These are phyloP conservation scores for Drosophila macrospina DNA, from an alignment of 2,888 invertebrate species.

Conservation along the genomic window DNA sequence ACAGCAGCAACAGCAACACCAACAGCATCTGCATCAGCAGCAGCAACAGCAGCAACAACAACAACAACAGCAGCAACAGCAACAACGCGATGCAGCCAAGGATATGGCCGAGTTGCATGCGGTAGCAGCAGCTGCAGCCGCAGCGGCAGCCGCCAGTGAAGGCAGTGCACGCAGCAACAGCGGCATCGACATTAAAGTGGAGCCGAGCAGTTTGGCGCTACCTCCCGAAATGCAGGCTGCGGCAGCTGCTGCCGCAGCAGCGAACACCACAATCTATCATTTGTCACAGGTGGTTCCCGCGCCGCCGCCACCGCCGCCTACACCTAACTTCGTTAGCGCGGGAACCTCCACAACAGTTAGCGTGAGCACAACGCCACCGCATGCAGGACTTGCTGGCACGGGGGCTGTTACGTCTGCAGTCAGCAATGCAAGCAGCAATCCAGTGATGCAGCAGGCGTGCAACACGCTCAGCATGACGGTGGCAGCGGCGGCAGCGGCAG, in stretches of 20 bases:
- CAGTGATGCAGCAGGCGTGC: conserved; percentile 42
- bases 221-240: conserved; percentile 62
- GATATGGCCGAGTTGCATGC: conserved; percentile 80
- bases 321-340: conserved; percentile 49
- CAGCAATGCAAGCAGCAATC: conserved; percentile 33
- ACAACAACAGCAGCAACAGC: conserved; percentile 29
- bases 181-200: conserved; percentile 80
- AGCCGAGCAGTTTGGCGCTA: conserved; percentile 61
- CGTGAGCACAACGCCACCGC: conserved; percentile 50
- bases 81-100: conserved; percentile 71
- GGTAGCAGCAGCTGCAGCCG: conserved; percentile 51
- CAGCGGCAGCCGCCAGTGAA: conserved; percentile 40
- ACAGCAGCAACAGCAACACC: conserved; percentile 47
- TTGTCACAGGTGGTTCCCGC: conserved; percentile 75
- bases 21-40: conserved; percentile 59
- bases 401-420: conserved; percentile 1
- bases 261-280: conserved; percentile 74
- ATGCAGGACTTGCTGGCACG: conserved; percentile 7
- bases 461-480: conserved; percentile 62
- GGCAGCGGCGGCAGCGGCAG: conserved; percentile 29
- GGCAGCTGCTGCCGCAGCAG: conserved; percentile 43
- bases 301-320: conserved; percentile 64
- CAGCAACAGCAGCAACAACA: conserved; percentile 57
- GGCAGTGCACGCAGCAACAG: conserved; percentile 50
- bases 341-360: conserved; percentile 36